A percentile compares a stretch with the other conserved stretches of the same genome.
Evolutionary conservation across 2,888 invertebrate genomes (phyloP).

Genomic region (Drosophila infuscata): DNA sequence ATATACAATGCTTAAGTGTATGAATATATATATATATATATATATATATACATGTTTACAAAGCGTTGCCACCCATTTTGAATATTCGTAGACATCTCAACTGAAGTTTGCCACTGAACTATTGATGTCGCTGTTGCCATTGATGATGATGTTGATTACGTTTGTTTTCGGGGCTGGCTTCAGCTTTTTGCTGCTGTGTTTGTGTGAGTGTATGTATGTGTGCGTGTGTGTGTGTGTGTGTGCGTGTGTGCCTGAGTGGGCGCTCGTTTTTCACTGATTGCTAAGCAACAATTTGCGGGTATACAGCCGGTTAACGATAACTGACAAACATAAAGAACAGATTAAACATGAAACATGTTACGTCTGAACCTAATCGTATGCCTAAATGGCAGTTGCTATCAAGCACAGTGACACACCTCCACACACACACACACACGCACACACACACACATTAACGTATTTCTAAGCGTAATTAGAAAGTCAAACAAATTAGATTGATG

Average conservation of each 20-base stretch:
- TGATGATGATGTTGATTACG: conserved; percentile 64
- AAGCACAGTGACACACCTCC: conserved; percentile 28
- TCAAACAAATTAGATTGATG: conserved; percentile 62
- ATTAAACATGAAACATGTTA: conserved; percentile 62
- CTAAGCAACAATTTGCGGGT: conserved; percentile 57
- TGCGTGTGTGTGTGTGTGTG: not conserved
- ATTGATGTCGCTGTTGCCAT: conserved; percentile 59
- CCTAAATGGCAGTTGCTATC: conserved; percentile 49
- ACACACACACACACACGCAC: not conserved
- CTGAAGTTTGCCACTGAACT: conserved; percentile 40
- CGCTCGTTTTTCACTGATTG: conserved; percentile 50
- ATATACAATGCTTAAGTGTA: conserved; percentile 2
- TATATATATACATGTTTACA: conserved; percentile 3
- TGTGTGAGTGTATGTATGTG: not conserved
- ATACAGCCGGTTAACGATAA: conserved; percentile 59
- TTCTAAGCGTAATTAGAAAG: conserved; percentile 63
- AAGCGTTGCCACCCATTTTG: conserved; percentile 55
- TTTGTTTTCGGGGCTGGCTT: conserved; percentile 44
- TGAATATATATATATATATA: not conserved
- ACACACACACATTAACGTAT: not conserved
- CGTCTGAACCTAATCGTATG: conserved; percentile 54
- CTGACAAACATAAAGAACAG: conserved; percentile 66
- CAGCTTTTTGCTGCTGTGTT: conserved; percentile 20
- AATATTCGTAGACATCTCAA: conserved; percentile 42
- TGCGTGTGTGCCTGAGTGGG: conserved; percentile 7